Conservation (phyloP, 2,797 vertebrate genomes). For the Jordanella pulchra region DNA sequence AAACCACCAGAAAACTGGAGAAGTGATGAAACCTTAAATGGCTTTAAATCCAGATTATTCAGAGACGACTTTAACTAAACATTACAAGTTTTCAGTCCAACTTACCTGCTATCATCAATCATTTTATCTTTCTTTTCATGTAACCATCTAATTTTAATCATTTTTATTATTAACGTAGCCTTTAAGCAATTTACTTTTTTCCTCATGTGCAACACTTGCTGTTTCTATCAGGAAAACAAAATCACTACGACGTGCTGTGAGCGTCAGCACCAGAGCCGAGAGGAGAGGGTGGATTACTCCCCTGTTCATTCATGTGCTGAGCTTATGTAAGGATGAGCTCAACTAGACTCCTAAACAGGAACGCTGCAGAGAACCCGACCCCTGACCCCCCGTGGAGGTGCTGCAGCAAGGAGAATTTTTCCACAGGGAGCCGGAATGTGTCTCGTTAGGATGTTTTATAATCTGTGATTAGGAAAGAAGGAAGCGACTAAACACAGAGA, state of each 20-base stretch:
- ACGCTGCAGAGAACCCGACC: conserved; percentile 34
- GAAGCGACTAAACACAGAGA: background rate
- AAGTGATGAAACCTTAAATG: too few relatives aligned
- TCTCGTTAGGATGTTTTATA: conserved; percentile 48
- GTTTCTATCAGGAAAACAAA: background rate
- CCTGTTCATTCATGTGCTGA: conserved; percentile 14
- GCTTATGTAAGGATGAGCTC: conserved; percentile 9
- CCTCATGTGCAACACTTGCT: too few relatives aligned
- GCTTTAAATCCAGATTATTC: too few relatives aligned
- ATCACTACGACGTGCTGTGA: background rate
- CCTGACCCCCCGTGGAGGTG: conserved; percentile 42
- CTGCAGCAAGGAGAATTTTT: conserved; percentile 20
- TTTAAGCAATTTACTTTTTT: too few relatives aligned
- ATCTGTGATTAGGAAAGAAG: conserved; percentile 10
- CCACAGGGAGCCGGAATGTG: conserved; percentile 40
- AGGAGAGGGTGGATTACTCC: background rate
- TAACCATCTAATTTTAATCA: too few relatives aligned
- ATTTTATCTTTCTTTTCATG: too few relatives aligned
- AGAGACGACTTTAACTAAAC: too few relatives aligned
- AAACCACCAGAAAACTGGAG: too few relatives aligned
- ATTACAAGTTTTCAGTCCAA: too few relatives aligned
- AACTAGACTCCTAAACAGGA: conserved; percentile 12
- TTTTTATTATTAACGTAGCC: too few relatives aligned
- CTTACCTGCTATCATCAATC: too few relatives aligned
- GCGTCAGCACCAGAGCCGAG: background rate